These are phyloP conservation scores for Orchesella flavescens DNA, from an alignment of 2,888 invertebrate genomes.

Conservation along the genomic window DNA sequence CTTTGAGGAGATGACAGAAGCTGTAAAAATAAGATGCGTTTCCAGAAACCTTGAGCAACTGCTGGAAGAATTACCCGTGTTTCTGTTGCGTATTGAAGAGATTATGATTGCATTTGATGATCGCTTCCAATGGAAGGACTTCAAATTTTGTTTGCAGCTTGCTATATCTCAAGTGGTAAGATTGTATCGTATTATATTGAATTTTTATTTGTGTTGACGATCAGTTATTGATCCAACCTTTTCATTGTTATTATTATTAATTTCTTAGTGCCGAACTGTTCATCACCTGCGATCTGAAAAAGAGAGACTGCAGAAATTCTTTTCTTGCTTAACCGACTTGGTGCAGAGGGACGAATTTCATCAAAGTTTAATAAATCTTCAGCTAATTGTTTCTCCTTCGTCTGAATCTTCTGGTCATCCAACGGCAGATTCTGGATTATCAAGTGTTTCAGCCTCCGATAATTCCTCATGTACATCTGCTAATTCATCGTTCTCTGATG, in stretches of 20 bases:
- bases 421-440: constrained; percentile 26
- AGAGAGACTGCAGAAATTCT: constrained; percentile 76
- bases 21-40: constrained; percentile 79
- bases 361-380: constrained; percentile 78
- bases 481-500: constrained; percentile 56
- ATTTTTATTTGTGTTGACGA: too few species aligned
- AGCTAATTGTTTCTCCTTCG: constrained; percentile 75
- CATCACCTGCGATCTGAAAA: constrained; percentile 73
- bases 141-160: constrained; percentile 80
- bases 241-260: too few species aligned
- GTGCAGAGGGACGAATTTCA: constrained; percentile 80
- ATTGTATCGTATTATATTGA: constrained; percentile 59
- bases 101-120: constrained; percentile 80
- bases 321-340: constrained; percentile 78
- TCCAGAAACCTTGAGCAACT: constrained; percentile 79
- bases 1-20: constrained; percentile 79
- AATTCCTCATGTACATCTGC: constrained; percentile 38
- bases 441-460: constrained; percentile 11
- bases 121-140: constrained; percentile 79
- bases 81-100: constrained; percentile 79
- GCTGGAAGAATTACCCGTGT: constrained; percentile 80
- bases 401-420: constrained; percentile 42
- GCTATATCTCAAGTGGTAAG: constrained; percentile 81
- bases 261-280: constrained; percentile 69
- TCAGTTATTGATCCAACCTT: too few species aligned